Evolutionary conservation across 2,797 vertebrate species (phyloP).

Genomic region (Momotus momota): DNA sequence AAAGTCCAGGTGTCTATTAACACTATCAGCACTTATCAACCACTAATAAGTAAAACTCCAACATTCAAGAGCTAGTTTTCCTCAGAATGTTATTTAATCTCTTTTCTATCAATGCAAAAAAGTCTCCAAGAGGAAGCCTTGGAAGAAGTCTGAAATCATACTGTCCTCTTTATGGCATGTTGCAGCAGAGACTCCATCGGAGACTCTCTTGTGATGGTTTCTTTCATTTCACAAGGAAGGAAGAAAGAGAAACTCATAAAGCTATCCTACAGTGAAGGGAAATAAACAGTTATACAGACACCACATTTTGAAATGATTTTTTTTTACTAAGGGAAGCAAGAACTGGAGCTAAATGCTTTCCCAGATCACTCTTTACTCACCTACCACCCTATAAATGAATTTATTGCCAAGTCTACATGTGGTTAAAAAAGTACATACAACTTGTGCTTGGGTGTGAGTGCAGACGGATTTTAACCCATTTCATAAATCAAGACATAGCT

Average conservation of each 20-base stretch:
- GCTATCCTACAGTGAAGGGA: not conserved
- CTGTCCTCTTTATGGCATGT: not conserved
- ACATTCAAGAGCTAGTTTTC: not conserved
- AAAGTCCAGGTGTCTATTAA: not conserved
- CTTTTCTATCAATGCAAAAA: not conserved
- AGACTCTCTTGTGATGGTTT: not conserved
- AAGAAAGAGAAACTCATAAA: not conserved
- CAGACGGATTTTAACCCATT: not conserved
- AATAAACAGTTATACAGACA: not conserved
- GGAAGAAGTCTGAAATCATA: not conserved
- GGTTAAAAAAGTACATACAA: not conserved
- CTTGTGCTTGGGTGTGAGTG: not conserved
- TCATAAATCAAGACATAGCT: not conserved
- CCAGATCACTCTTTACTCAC: not conserved
- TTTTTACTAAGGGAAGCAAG: not conserved
- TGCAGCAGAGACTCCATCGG: not conserved
- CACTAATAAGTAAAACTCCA: not conserved
- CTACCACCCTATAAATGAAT: not conserved
- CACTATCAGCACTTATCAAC: not conserved
- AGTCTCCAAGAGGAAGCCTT: not conserved
- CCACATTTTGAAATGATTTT: not conserved
- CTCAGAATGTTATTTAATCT: not conserved
- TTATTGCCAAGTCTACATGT: not conserved
- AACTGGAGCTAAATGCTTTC: not conserved
- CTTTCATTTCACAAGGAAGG: not conserved